These are phyloP conservation scores for Myxocyprinus asiaticus DNA, from an alignment of 2,113 vertebrate genomes.

Conservation along the genomic window DNA sequence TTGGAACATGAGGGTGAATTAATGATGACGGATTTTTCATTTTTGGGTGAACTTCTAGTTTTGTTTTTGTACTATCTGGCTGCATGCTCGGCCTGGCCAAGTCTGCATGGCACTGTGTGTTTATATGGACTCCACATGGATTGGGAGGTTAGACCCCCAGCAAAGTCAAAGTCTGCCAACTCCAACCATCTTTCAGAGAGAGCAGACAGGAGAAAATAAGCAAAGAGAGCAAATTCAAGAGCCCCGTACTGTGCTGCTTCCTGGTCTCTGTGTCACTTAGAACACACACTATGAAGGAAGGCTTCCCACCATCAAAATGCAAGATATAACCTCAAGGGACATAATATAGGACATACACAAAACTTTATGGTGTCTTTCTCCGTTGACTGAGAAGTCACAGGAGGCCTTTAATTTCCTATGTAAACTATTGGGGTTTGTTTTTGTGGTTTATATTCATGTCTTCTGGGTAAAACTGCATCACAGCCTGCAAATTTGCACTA, in stretches of 20 bases:
- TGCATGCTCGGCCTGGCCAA: not conserved
- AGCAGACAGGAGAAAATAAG: conserved; percentile 56
- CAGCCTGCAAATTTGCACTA: not conserved
- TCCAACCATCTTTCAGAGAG: not conserved
- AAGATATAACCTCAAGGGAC: conserved; percentile 6
- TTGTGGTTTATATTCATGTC: not conserved
- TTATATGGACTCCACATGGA: conserved; percentile 34
- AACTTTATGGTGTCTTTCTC: conserved; percentile 16
- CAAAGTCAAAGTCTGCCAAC: not conserved
- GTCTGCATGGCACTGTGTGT: conserved; percentile 23
- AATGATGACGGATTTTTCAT: no score
- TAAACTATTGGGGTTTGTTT: conserved; percentile 27
- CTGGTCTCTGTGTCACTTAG: conserved; percentile 39
- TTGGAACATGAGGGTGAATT: no score
- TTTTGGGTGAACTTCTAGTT: not conserved
- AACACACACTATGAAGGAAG: not conserved
- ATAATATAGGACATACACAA: not conserved
- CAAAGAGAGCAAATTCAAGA: conserved; percentile 34
- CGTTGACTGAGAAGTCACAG: conserved; percentile 21
- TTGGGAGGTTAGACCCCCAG: conserved; percentile 35
- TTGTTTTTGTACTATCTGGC: conserved; percentile 2
- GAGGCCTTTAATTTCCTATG: conserved; percentile 28
- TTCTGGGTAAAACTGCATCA: conserved; percentile 9
- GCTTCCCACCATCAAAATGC: conserved; percentile 22
- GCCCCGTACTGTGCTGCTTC: conserved; percentile 21